phyloP scores from a whole-genome alignment of 2,888 invertebrate species.

The Alviniconcha strummeri region DNA sequence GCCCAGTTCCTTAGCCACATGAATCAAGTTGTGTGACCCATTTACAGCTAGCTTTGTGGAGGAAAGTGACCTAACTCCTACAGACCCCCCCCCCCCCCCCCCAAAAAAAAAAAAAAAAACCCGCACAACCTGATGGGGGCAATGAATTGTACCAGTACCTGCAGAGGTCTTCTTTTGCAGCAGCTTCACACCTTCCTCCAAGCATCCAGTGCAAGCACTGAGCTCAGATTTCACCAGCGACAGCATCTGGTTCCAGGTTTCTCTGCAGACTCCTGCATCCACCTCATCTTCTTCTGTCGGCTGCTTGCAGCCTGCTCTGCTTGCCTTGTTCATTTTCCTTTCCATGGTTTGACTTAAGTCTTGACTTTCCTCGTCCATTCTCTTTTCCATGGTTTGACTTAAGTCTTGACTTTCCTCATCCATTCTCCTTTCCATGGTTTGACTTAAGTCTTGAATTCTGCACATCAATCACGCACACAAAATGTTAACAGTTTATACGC shows the following conservation, averaged over 20 bases:
- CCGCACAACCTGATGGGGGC: too few relatives aligned
- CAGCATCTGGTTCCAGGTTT: slow-evolving; percentile 18
- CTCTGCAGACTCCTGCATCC: background rate
- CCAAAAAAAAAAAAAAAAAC: too few relatives aligned
- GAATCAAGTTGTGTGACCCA: too few relatives aligned
- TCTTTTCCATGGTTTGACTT: slow-evolving; percentile 1
- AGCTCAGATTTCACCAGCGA: slow-evolving; percentile 4
- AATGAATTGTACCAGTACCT: background rate
- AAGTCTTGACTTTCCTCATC: too few relatives aligned
- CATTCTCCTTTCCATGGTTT: background rate
- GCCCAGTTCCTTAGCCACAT: too few relatives aligned
- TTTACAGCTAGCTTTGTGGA: too few relatives aligned
- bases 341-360: too few relatives aligned
- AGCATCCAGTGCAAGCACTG: slow-evolving; percentile 17
- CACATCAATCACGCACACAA: background rate
- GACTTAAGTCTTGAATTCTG: slow-evolving; percentile 21
- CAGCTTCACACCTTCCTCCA: slow-evolving; percentile 13
- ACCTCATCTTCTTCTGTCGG: background rate
- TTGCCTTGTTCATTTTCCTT: background rate
- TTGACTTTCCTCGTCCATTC: background rate
- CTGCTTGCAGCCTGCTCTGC: background rate
- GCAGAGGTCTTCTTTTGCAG: background rate
- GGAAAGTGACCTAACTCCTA: too few relatives aligned
- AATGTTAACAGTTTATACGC: too few relatives aligned
- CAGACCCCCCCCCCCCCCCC: too few relatives aligned